Percentiles rank a stretch among this genome's conserved stretches.
phyloP scores from a whole-genome alignment of 1,140 invertebrate genomes.

The Drosophila pruinosa region DNA sequence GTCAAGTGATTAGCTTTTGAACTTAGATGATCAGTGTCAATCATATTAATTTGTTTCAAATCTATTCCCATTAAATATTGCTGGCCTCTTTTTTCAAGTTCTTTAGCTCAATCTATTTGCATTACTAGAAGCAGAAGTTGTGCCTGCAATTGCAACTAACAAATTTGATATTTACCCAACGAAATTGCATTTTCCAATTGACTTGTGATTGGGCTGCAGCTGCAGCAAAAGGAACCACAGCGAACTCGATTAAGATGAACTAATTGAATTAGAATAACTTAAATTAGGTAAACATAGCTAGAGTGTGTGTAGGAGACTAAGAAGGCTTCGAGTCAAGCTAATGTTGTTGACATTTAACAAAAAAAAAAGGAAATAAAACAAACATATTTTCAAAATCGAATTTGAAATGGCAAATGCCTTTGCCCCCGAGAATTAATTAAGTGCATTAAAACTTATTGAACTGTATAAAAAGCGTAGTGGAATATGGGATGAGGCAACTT shows the following conservation, averaged over 20 bases:
- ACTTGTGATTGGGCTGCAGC: slow-evolving; percentile 45
- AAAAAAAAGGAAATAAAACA: slow-evolving; percentile 12
- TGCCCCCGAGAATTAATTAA: slow-evolving; percentile 69
- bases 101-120: not conserved
- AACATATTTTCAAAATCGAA: slow-evolving; percentile 66
- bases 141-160: slow-evolving; percentile 20
- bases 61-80: too few species aligned
- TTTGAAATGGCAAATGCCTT: slow-evolving; percentile 61
- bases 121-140: not conserved
- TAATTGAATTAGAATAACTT: slow-evolving; percentile 81
- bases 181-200: slow-evolving; percentile 77
- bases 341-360: slow-evolving; percentile 39
- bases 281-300: slow-evolving; percentile 70
- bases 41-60: too few species aligned
- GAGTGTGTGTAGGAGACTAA: slow-evolving; percentile 4
- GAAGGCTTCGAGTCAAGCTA: slow-evolving; percentile 2
- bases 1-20: too few species aligned
- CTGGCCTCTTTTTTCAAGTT: too few species aligned
- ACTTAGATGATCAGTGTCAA: too few species aligned
- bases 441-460: slow-evolving; percentile 81
- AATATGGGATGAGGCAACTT: not conserved
- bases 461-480: slow-evolving; percentile 48
- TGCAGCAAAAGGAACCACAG: slow-evolving; percentile 15
- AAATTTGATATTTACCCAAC: slow-evolving; percentile 59
- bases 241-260: slow-evolving; percentile 64